Evolutionary conservation across 2,888 invertebrate species (phyloP), one percentile per base, ranked within the genome.

Genomic region (Peribatodes rhomboidaria): DNA sequence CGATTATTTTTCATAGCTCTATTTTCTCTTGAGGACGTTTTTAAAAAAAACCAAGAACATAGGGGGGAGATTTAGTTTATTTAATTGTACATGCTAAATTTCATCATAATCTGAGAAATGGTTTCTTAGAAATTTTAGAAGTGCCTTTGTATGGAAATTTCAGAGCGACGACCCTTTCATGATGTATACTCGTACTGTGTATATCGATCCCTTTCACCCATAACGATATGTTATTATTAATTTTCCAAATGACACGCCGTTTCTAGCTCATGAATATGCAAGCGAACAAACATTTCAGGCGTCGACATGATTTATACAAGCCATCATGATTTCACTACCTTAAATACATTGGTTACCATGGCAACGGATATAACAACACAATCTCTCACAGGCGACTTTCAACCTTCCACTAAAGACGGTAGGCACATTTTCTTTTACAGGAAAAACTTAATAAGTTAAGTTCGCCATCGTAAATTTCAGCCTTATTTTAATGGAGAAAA

Each of bases 311-410:
- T 78, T 73, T 74, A 70, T 64, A 16, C 46, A 60, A 52, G 37
- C 42, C 53, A 58, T 44, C 58, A 53, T 60, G 58, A 55, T 60
- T 65, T 60, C 59, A 59, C 56, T 57, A 53, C 61, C 50, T 73
- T 75, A 73, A 74, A 72, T 65, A 67, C 42, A 68, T 60, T 27
- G 64, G 86, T 84, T 67, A 39, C 82, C 77, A 84, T 85, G 65
- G 82, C 68, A 77, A 87, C 88, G 13, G 1, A 27, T 14, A 64
- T 74, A 72, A 75, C 83, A 86, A 87, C 88, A 87, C 85, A 76
- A 71, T 67, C 67, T 37, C 11, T 37, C 39, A 31, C 65, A 42
- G 11, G 22, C 31, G 8, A 69, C 57, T 69, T 67, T 63, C n/a
- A 20, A 56, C 74, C 61, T 57, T 75, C 65, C 10, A 0, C 1